Percentiles rank a stretch among this genome's conserved stretches.
Evolutionary conservation across 2,113 vertebrate species (phyloP).

Genomic region (Gallinago jamesoni): DNA sequence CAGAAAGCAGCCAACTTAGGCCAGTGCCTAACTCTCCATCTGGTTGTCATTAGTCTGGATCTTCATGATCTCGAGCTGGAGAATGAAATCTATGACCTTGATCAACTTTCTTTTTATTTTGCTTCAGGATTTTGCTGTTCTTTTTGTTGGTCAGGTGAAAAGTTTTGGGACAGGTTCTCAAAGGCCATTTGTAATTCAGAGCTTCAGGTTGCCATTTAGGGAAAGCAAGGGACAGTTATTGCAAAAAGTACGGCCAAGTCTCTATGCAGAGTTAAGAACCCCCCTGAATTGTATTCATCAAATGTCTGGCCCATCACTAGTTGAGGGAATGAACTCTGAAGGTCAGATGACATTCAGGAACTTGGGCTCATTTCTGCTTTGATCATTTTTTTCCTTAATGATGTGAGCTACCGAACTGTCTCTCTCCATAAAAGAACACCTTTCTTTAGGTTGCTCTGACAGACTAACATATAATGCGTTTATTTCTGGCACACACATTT

Average conservation of each 20-base stretch:
- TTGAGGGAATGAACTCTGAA: constrained; percentile 3
- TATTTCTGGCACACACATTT: constrained; percentile 10
- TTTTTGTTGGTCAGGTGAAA: background rate
- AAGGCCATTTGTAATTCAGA: background rate
- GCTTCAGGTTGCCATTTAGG: background rate
- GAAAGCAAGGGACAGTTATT: background rate
- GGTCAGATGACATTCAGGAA: background rate
- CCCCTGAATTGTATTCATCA: background rate
- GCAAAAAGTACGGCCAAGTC: background rate
- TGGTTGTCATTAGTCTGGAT: constrained; percentile 42
- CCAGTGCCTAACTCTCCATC: constrained; percentile 30
- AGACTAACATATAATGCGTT: background rate
- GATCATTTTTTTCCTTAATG: background rate
- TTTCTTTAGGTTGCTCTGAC: background rate
- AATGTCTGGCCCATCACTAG: background rate
- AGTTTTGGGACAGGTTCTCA: background rate
- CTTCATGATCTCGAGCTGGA: background rate
- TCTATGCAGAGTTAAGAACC: background rate
- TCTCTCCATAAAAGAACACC: background rate
- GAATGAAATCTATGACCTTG: constrained; percentile 18
- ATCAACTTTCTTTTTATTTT: constrained; percentile 5
- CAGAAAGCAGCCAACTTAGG: constrained; percentile 17
- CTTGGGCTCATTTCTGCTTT: constrained; percentile 13
- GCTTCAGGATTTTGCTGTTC: background rate
- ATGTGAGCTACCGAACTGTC: background rate